A percentile compares a stretch with the other conserved stretches of the same genome.
phyloP scores from a whole-genome alignment of 2,888 invertebrate genomes.

The Netelia virgata region DNA sequence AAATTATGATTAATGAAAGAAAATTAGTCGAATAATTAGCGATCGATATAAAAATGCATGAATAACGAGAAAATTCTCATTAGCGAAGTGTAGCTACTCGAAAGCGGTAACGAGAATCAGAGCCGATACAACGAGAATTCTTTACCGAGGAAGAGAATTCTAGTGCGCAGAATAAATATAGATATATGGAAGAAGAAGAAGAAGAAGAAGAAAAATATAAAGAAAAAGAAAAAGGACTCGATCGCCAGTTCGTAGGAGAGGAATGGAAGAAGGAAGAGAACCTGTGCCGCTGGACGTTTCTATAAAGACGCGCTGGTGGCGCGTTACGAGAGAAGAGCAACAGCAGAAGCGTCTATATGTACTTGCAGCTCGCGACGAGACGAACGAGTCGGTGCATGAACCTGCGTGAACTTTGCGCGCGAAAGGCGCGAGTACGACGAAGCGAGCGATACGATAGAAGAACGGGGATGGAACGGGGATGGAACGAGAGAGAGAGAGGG shows the following conservation, averaged over 20 bases:
- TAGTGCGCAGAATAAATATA: neutral
- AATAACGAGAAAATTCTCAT: conserved; percentile 7
- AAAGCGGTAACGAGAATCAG: conserved; percentile 49
- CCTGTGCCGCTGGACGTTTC: conserved; percentile 47
- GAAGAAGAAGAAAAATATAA: neutral
- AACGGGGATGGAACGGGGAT: conserved; percentile 2
- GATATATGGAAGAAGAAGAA: neutral
- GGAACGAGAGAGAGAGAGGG: neutral
- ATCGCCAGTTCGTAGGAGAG: conserved; percentile 46
- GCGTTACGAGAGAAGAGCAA: conserved; percentile 48
- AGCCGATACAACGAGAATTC: conserved; percentile 28
- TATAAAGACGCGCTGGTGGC: conserved; percentile 30
- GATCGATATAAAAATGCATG: neutral
- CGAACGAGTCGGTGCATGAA: conserved; percentile 71
- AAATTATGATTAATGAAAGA: conserved; percentile 1
- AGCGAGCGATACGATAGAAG: neutral
- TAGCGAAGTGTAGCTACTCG: conserved; percentile 32
- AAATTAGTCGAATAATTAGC: neutral
- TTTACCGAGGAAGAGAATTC: conserved; percentile 24
- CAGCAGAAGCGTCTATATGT: conserved; percentile 33
- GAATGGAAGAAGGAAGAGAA: conserved; percentile 55
- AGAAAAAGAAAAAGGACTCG: conserved; percentile 25
- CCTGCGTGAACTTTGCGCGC: conserved; percentile 73
- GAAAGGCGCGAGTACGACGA: conserved; percentile 58
- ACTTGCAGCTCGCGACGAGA: conserved; percentile 55